Percentiles rank a stretch among this genome's conserved stretches.
These are phyloP conservation scores for Salarias fasciatus DNA, from an alignment of 2,797 vertebrate species.

Conservation along the genomic window DNA sequence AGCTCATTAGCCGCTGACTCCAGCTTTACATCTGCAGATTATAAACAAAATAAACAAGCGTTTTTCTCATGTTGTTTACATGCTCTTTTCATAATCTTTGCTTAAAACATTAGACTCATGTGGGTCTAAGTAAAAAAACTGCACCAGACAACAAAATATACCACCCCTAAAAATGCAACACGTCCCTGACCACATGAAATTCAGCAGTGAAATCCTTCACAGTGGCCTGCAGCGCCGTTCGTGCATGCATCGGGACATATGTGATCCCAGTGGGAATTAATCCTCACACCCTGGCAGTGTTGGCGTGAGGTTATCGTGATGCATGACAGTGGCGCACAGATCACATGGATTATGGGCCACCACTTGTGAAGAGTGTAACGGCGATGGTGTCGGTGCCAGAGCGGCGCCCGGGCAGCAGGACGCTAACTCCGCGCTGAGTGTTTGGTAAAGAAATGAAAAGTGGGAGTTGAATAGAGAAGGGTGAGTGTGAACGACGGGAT, in stretches of 20 bases:
- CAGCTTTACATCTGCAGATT: too few relatives aligned
- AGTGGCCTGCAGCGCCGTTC: conserved; percentile 14
- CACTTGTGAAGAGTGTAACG: conserved; percentile 6
- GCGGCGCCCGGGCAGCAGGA: conserved; percentile 2
- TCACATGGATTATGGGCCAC: neutral
- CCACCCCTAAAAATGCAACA: neutral
- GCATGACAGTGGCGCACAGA: conserved; percentile 17
- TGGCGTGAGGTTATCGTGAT: conserved; percentile 20
- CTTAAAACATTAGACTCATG: neutral
- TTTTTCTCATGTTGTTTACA: neutral
- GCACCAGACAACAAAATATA: neutral
- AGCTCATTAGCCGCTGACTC: too few relatives aligned
- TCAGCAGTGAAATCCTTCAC: neutral
- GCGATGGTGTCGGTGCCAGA: neutral
- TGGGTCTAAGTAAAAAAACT: neutral
- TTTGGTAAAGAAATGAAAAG: conserved; percentile 21
- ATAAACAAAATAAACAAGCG: too few relatives aligned
- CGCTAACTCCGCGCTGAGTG: neutral
- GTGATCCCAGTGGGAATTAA: conserved; percentile 46
- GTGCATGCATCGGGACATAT: conserved; percentile 30
- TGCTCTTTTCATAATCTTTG: neutral
- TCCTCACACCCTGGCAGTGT: conserved; percentile 19
- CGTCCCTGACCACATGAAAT: conserved; percentile 5
- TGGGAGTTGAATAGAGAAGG: neutral
- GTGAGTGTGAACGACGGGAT: conserved; percentile 1